Percentiles rank a stretch among this genome's conserved stretches.
These are phyloP conservation scores for Illadopsis cleaveri DNA, from an alignment of 2,113 vertebrate species.

Conservation along the genomic window DNA sequence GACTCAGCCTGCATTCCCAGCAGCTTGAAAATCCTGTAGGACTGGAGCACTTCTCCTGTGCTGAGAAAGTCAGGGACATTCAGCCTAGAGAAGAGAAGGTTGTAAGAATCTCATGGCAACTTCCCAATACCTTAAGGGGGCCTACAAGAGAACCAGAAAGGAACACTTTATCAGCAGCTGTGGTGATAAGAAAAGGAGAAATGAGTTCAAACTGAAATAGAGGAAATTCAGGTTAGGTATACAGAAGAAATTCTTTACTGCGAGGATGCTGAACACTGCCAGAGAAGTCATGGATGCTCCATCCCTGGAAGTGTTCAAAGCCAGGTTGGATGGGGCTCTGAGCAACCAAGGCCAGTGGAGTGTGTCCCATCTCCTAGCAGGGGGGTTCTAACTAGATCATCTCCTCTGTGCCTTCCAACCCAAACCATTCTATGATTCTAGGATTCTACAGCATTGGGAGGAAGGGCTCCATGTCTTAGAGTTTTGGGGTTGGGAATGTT, in stretches of 20 bases:
- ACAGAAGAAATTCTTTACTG: not conserved
- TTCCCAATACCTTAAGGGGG: not conserved
- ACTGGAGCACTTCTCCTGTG: not conserved
- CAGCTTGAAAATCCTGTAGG: not conserved
- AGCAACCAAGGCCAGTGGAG: accelerated
- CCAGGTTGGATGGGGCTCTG: not conserved
- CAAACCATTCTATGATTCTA: not conserved
- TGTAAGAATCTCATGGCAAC: no score
- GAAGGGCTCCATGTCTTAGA: not conserved
- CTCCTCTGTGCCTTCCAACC: not conserved
- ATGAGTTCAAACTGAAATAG: not conserved
- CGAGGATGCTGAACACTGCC: not conserved
- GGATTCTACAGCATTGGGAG: not conserved
- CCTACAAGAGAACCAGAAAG: not conserved
- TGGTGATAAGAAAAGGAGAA: not conserved
- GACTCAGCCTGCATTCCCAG: not conserved
- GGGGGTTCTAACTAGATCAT: not conserved
- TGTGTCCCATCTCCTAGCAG: not conserved
- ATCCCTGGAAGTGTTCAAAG: not conserved
- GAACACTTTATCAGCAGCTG: not conserved
- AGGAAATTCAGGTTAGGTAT: not conserved
- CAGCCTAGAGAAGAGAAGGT: not conserved
- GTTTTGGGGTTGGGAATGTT: not conserved
- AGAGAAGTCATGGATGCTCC: not conserved
- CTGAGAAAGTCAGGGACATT: not conserved